Percentiles rank a stretch among this genome's conserved stretches.
phyloP scores from a whole-genome alignment of 2,113 vertebrate genomes.

The Hyaena hyaena region DNA sequence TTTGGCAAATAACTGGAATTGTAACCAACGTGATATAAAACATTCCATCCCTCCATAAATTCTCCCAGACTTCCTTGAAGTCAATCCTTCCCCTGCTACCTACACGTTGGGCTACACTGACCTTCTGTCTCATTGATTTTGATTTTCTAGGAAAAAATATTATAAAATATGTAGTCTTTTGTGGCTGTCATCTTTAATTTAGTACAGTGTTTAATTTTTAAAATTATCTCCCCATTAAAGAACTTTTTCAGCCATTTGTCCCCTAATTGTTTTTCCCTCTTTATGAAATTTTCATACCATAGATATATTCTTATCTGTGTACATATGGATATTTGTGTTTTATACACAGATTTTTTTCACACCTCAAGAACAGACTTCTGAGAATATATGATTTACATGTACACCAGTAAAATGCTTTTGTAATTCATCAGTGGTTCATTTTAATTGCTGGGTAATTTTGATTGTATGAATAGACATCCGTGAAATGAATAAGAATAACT shows the following conservation, averaged over 20 bases:
- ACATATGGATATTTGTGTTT: background rate
- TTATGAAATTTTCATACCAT: background rate
- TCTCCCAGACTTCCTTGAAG: background rate
- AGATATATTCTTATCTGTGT: background rate
- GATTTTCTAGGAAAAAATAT: background rate
- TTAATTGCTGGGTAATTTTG: background rate
- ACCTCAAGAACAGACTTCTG: background rate
- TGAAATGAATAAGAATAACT: conserved; percentile 1
- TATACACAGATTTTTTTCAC: background rate
- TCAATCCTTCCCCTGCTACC: background rate
- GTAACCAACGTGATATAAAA: background rate
- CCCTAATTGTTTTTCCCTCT: background rate
- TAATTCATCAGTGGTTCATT: background rate
- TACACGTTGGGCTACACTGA: background rate
- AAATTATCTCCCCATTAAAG: background rate
- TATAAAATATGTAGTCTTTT: background rate
- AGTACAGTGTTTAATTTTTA: background rate
- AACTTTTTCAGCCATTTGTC: background rate
- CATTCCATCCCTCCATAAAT: background rate
- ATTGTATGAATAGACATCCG: background rate
- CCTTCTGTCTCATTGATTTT: background rate
- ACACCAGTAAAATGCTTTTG: background rate
- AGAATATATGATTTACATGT: background rate
- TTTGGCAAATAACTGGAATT: background rate
- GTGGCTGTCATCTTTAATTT: background rate